Percentiles rank a stretch among this genome's conserved stretches.
Conservation (phyloP, 2,113 vertebrate species). For the Gymnarchus niloticus region DNA sequence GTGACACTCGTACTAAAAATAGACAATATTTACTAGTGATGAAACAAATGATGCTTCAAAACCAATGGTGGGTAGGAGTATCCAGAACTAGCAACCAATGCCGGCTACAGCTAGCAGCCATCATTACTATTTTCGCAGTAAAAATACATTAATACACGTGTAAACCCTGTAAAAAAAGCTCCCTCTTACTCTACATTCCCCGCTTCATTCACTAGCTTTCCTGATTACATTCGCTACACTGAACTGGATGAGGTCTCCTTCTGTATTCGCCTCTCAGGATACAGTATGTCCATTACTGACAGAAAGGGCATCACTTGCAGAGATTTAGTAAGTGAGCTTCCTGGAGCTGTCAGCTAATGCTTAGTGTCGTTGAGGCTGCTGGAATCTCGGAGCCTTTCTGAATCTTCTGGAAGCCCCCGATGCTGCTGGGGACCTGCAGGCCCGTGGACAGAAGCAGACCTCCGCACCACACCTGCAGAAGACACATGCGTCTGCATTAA, state of each 20-base stretch:
- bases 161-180: not conserved
- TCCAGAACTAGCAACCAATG: too few relatives aligned
- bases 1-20: too few relatives aligned
- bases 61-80: too few relatives aligned
- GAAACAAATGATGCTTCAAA: too few relatives aligned
- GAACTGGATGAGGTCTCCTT: too few relatives aligned
- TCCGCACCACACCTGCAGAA: constrained; percentile 81
- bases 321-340: not conserved
- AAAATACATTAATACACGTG: not conserved
- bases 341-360: constrained; percentile 48
- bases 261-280: not conserved
- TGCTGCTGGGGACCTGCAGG: constrained; percentile 82
- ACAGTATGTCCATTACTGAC: not conserved
- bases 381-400: constrained; percentile 72
- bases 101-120: too few relatives aligned
- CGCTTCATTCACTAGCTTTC: not conserved
- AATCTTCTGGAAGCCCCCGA: constrained; percentile 73
- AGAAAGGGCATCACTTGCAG: not conserved
- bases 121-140: not conserved
- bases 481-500: not conserved
- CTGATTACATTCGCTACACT: not conserved
- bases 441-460: constrained; percentile 76
- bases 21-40: too few relatives aligned
- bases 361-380: constrained; percentile 69
- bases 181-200: not conserved